These are phyloP conservation scores for Corydoras maculifer DNA, from an alignment of 2,113 vertebrate species.

Conservation along the genomic window DNA sequence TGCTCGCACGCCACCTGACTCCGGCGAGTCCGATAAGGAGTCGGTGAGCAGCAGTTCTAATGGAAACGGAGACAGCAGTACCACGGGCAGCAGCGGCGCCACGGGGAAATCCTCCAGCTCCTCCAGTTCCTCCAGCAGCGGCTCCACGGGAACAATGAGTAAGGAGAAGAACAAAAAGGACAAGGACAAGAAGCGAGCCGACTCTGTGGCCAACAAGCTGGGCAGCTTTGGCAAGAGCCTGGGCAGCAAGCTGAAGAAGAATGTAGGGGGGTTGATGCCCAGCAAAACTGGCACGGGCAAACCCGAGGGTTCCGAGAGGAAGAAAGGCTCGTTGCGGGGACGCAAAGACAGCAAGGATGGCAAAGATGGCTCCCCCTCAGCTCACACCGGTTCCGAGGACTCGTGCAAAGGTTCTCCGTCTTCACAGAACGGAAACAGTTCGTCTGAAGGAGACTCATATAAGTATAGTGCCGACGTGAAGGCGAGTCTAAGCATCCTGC, in stretches of 20 bases:
- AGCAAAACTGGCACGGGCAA: conserved; percentile 67
- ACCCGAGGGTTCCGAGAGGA: conserved; percentile 78
- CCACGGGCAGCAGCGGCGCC: conserved; percentile 30
- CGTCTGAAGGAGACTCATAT: conserved; percentile 56
- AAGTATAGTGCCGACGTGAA: conserved; percentile 85
- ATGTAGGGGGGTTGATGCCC: conserved; percentile 91
- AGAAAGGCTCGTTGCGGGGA: conserved; percentile 78
- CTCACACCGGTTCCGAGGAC: conserved; percentile 66
- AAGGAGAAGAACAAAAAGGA: conserved; percentile 78
- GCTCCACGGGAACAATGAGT: conserved; percentile 56
- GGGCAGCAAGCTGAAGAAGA: conserved; percentile 92
- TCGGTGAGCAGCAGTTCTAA: conserved; percentile 90
- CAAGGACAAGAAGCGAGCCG: conserved; percentile 79
- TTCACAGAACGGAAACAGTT: conserved; percentile 53
- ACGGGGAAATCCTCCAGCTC: conserved; percentile 63
- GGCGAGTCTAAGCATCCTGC: conserved; percentile 81
- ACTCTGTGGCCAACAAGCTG: conserved; percentile 92
- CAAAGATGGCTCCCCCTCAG: conserved; percentile 70
- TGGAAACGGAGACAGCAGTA: conserved; percentile 65
- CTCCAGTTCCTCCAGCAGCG: conserved; percentile 61
- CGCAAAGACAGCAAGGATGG: conserved; percentile 81
- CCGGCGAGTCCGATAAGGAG: conserved; percentile 92
- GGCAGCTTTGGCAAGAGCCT: conserved; percentile 93
- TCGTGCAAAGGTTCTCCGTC: conserved; percentile 66
- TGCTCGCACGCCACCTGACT: conserved; percentile 78